Evolutionary conservation across 2,888 invertebrate genomes (phyloP), one percentile per base, ranked within the genome.

Genomic region (Phalera bucephala): DNA sequence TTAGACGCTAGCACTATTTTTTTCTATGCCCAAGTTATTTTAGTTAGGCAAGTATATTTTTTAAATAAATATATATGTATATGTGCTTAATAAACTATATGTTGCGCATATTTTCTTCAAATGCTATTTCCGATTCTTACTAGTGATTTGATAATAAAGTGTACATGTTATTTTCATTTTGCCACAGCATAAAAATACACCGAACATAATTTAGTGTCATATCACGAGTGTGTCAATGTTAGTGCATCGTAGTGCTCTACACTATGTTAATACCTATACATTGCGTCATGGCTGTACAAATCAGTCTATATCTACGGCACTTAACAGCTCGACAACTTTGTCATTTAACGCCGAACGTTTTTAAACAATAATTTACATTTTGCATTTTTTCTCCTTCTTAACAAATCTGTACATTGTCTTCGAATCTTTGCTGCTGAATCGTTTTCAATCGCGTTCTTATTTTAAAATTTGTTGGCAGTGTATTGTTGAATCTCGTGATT

Each of bases 261-360:
- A 52, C 62, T 62, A 69, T 21, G 44, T 64, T 71, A 71, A 54
- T 62, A 36, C 11, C 45, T 56, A 72, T 75, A 80, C 64, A 78
- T 70, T 67, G 48, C 71, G 77, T 84, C 84, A 85, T 83, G 83
- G 83, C 83, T 81, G 79, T 77, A 83, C 80, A 82, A 71, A 70
- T 86, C 86, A 85, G 84, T 86, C 87, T 84, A 82, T 78, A 66
- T 64, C 72, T 68, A 72, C 73, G 81, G 82, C 74, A 73, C 77
- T 58, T 65, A 80, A 80, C 77, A 79, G 83, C 75, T 69, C 66
- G 76, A 79, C 74, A 79, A 72, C 72, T 57, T 10, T 17, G 14
- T 19, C 29, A 28, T 28, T 22, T 11, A 27, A 44, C 30, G 39
- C 21, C 47, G 44, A 50, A 42, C 47, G 31, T 31, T 42, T 29